Conservation (phyloP, 2,113 vertebrate genomes). For the Sturnira hondurensis region DNA sequence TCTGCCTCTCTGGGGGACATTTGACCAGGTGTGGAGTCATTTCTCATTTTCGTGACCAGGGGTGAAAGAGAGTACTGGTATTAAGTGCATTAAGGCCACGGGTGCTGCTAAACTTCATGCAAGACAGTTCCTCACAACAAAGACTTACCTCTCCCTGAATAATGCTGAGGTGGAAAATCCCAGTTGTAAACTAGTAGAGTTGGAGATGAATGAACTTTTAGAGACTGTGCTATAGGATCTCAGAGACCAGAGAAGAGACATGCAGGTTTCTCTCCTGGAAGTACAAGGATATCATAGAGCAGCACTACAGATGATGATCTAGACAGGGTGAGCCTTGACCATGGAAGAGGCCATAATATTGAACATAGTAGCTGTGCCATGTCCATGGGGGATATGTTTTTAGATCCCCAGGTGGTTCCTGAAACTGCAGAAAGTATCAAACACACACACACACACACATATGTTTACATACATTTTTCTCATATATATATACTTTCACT, state of each 20-base stretch:
- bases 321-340: not conserved
- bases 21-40: too few relatives aligned
- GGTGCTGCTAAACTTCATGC: not conserved
- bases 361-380: not conserved
- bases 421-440: too few relatives aligned
- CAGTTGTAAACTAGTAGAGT: not conserved
- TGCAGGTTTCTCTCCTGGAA: not conserved
- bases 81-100: not conserved
- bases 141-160: not conserved
- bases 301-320: not conserved
- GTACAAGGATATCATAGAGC: not conserved
- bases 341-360: not conserved
- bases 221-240: not conserved
- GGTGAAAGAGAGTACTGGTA: not conserved
- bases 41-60: not conserved
- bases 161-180: not conserved
- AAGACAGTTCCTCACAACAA: not conserved
- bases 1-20: not conserved
- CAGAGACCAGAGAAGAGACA: not conserved
- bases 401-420: not conserved
- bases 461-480: too few relatives aligned
- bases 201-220: not conserved
- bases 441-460: too few relatives aligned
- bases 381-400: too few relatives aligned
- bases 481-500: not conserved